phyloP scores from a whole-genome alignment of 2,888 invertebrate genomes.

The Meandrusa payeni region DNA sequence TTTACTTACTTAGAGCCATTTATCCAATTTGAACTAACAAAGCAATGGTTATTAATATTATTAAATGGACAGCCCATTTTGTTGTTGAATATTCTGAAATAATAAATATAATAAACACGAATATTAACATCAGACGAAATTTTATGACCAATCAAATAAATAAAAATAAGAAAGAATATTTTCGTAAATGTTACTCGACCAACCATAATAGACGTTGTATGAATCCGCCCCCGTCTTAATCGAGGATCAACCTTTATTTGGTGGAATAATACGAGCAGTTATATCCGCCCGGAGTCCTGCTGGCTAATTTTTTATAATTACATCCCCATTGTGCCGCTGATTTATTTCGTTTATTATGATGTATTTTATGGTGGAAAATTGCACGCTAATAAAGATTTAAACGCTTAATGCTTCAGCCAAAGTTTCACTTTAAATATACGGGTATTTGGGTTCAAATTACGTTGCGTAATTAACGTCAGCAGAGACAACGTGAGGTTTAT shows the following conservation, averaged over 20 bases:
- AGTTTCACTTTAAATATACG: not conserved
- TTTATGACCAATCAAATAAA: too few species aligned
- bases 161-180: not conserved
- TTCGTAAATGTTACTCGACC: not conserved
- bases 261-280: slow-evolving; percentile 1
- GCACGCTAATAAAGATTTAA: slow-evolving; percentile 8
- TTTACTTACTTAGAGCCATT: too few species aligned
- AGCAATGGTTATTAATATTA: too few species aligned
- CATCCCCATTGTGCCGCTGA: slow-evolving; percentile 1
- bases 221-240: not conserved
- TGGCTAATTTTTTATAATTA: slow-evolving; percentile 12
- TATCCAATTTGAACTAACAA: too few species aligned
- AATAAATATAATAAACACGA: too few species aligned
- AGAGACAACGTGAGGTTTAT: too few species aligned
- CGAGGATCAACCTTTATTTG: slow-evolving; percentile 10
- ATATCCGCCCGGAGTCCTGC: not conserved
- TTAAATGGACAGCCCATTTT: too few species aligned
- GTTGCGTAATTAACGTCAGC: too few species aligned
- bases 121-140: too few species aligned
- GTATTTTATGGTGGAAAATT: not conserved
- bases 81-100: too few species aligned
- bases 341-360: slow-evolving; percentile 12
- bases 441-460: not conserved
- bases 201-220: not conserved
- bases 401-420: slow-evolving; percentile 4